phyloP scores from a whole-genome alignment of 1,140 invertebrate species.

The Potamilus streckersoni region DNA sequence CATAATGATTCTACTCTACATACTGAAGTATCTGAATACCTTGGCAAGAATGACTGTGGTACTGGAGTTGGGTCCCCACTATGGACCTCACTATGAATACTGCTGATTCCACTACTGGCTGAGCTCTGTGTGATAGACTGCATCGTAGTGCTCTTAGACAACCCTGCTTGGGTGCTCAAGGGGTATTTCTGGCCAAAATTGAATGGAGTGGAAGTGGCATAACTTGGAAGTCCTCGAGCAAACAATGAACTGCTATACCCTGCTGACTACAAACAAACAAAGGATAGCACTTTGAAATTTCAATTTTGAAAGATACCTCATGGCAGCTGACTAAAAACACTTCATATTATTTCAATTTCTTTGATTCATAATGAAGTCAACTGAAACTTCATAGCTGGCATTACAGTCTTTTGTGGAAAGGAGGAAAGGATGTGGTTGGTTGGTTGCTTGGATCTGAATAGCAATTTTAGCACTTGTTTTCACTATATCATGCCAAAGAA shows the following conservation, averaged over 20 bases:
- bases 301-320: neutral
- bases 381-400: no score
- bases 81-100: constrained; percentile 46
- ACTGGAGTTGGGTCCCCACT: constrained; percentile 51
- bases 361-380: no score
- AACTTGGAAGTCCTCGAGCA: constrained; percentile 32
- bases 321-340: no score
- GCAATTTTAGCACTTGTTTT: no score
- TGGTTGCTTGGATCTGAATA: no score
- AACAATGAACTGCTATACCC: constrained; percentile 37
- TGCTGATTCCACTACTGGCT: constrained; percentile 62
- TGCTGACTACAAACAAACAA: constrained; percentile 13
- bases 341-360: no score
- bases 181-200: constrained; percentile 29
- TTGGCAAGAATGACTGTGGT: constrained; percentile 52
- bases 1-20: no score
- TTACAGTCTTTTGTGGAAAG: no score
- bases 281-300: neutral
- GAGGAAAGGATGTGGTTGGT: no score
- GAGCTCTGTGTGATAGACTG: constrained; percentile 39
- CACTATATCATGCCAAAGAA: no score
- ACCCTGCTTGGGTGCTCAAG: neutral
- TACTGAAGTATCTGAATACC: constrained; percentile 16
- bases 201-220: constrained; percentile 53
- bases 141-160: constrained; percentile 24